These are phyloP conservation scores for Axinella damicornis DNA, from an alignment of 37 sponge, comb jelly and placozoan species.

Conservation along the genomic window DNA sequence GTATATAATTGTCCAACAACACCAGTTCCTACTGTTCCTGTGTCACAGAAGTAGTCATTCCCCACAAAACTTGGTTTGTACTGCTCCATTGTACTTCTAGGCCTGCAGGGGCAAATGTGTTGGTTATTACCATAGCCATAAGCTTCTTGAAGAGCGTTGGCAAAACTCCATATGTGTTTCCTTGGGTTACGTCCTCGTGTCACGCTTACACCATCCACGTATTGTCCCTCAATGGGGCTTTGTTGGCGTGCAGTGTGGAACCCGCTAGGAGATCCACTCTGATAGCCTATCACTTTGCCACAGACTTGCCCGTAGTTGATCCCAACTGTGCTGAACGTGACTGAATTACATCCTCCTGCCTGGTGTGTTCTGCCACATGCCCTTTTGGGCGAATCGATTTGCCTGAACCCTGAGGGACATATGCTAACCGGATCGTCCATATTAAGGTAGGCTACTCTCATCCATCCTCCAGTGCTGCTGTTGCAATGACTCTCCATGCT, in stretches of 20 bases:
- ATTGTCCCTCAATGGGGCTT: slow-evolving; percentile 15
- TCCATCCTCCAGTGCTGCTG: slow-evolving; percentile 25
- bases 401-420: slow-evolving; percentile 19
- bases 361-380: neutral
- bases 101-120: neutral
- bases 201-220: slow-evolving; percentile 38
- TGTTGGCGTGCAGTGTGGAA: neutral
- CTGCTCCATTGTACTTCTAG: neutral
- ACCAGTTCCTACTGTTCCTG: neutral
- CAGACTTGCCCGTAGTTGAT: neutral
- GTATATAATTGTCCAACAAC: neutral
- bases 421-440: slow-evolving; percentile 1
- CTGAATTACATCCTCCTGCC: neutral
- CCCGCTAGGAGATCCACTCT: neutral
- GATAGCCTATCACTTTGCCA: neutral
- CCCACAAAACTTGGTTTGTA: neutral
- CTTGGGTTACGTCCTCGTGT: slow-evolving; percentile 6
- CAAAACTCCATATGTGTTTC: slow-evolving; percentile 51
- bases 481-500: neutral
- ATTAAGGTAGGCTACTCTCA: slow-evolving; percentile 45
- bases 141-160: neutral
- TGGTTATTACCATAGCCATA: neutral
- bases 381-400: neutral
- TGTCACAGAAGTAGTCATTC: slow-evolving; percentile 10
- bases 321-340: neutral